These are phyloP conservation scores for Clarias magur DNA, from an alignment of 2,113 vertebrate genomes.

Conservation along the genomic window DNA sequence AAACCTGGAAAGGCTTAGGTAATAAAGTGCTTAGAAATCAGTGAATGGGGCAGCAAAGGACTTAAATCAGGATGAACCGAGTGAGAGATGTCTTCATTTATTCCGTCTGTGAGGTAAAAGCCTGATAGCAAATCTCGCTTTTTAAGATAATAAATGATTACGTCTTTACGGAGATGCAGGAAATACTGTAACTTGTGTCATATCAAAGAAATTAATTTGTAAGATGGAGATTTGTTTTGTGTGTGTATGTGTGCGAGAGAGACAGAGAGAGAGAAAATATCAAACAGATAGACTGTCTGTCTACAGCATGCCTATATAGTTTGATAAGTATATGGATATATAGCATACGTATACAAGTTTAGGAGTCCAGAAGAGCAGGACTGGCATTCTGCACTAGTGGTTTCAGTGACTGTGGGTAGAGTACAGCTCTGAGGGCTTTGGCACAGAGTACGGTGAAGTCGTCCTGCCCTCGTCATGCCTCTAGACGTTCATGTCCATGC, in stretches of 20 bases:
- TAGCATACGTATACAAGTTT: constrained; percentile 48
- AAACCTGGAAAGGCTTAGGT: constrained; percentile 5
- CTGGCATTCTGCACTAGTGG: constrained; percentile 34
- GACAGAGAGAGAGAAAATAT: constrained; percentile 50
- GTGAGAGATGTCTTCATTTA: background rate
- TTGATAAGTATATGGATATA: constrained; percentile 69
- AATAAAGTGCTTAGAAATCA: constrained; percentile 50
- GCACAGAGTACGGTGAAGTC: constrained; percentile 28
- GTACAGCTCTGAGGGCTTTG: constrained; percentile 45
- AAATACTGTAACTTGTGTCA: constrained; percentile 58
- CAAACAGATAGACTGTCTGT: constrained; percentile 57
- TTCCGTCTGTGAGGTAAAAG: background rate
- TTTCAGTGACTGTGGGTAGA: constrained; percentile 31
- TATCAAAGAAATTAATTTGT: constrained; percentile 5
- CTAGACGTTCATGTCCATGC: constrained; percentile 48
- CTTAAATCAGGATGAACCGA: constrained; percentile 22
- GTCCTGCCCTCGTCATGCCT: constrained; percentile 51
- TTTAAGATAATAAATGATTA: no score
- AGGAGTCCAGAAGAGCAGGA: constrained; percentile 8
- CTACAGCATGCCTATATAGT: constrained; percentile 73
- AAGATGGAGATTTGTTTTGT: background rate
- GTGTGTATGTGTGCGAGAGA: constrained; percentile 34
- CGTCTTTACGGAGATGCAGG: constrained; percentile 33
- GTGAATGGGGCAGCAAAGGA: constrained; percentile 39
- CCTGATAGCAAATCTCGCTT: background rate